Evolutionary conservation across 2,797 vertebrate genomes (phyloP), one percentile per base, ranked within the genome.

Genomic region (Zonotrichia albicollis): DNA sequence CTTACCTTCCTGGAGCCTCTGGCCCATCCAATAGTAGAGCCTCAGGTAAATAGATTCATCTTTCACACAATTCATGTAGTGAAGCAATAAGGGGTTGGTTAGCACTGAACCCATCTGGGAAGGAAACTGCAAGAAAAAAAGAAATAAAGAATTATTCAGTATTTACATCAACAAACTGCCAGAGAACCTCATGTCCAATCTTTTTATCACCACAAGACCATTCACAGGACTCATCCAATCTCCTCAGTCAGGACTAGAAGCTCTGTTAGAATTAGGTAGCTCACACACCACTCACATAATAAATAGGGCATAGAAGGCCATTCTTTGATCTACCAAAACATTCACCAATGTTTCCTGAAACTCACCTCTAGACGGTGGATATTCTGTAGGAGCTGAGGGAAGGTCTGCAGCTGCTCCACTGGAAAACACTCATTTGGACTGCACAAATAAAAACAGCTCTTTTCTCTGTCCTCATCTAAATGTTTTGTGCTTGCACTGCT

Each of bases 91-190:
- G 74, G 98, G 97, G 86, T 97, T 99, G 67, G 98, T 98, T 78
- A 99, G 93, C 93, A 99, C 98, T 30, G 99, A 99, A 62, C 98
- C 99, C 98, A 99, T 99, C 98, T 98, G 99, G 93, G 99, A 98
- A 29, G 99, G 99, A 92, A 99, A 98, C 99, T 99, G 97, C 79
- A 96, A 68, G 20, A 34, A 92, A 48, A 97, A 34, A 90, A 86
- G 17, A 27, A 64, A 73, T 48, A 60, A 57, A 29, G 0, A 53
- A 40, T 40, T 78, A 43, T 38, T 92, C 17, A 72, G 15, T 29
- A 40, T 60, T 80, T 75, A 29, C 12, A 36, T 36, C 67, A 89
- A 10, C 19, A 89, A 84, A 45, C 6, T 53, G 30, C 29, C 60
- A 94, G 25, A 83, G 20, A 81, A 86, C 22, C 40, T 86, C 15